phyloP scores from a whole-genome alignment of 2,797 vertebrate genomes.

The Chelmon rostratus region DNA sequence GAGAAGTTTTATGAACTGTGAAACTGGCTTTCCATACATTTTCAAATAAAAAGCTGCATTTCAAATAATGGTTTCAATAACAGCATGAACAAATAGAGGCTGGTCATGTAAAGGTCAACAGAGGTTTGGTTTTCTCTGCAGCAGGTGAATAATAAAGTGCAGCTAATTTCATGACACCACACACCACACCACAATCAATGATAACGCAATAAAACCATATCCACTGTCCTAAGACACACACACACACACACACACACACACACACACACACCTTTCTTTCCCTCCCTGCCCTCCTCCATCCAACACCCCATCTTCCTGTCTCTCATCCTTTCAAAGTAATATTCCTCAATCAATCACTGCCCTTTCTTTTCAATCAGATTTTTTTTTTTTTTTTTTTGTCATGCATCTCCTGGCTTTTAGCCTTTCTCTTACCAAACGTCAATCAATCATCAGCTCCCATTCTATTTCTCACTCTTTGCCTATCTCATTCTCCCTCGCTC shows the following conservation, averaged over 20 bases:
- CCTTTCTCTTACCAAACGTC: conserved; percentile 50
- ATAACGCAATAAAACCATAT: conserved; percentile 32
- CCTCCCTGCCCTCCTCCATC: neutral
- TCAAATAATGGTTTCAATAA: neutral
- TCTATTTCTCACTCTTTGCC: conserved; percentile 22
- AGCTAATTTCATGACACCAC: conserved; percentile 4
- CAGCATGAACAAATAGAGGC: neutral
- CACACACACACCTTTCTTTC: neutral
- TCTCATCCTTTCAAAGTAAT: conserved; percentile 41
- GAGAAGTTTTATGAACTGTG: neutral
- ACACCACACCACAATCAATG: conserved; percentile 34
- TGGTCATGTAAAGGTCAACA: no score
- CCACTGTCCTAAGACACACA: conserved; percentile 15
- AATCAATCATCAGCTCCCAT: conserved; percentile 61
- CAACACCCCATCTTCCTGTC: conserved; percentile 20
- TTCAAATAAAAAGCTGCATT: neutral
- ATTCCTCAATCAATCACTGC: conserved; percentile 57
- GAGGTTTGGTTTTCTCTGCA: neutral
- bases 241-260: neutral
- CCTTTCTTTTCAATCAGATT: conserved; percentile 40
- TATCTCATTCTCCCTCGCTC: conserved; percentile 15
- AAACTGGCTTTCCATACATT: neutral
- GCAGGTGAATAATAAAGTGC: neutral
- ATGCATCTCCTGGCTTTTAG: conserved; percentile 60
- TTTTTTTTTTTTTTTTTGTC: conserved; percentile 32